phyloP scores from a whole-genome alignment of 2,888 invertebrate species.

The Platycnemis pennipes region DNA sequence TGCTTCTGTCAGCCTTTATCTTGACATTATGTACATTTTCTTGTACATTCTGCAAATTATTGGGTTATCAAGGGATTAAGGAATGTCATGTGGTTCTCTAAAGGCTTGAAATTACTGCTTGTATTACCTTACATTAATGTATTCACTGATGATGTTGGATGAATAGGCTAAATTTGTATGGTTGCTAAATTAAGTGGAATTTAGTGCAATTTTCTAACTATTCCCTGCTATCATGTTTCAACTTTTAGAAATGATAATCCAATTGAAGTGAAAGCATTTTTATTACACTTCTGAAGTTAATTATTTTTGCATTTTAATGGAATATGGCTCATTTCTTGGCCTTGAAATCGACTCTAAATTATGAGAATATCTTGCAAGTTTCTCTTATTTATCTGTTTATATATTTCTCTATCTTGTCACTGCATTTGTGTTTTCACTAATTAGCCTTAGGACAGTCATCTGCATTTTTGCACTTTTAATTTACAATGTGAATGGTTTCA shows the following conservation, averaged over 20 bases:
- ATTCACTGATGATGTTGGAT: not conserved
- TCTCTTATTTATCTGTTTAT: not conserved
- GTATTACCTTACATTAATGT: not conserved
- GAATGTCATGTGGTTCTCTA: not conserved
- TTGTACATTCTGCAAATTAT: conserved; percentile 91
- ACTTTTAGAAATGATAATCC: not conserved
- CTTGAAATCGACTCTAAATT: not conserved
- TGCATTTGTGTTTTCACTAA: not conserved
- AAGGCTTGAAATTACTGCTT: conserved; percentile 8
- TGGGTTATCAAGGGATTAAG: conserved; percentile 76
- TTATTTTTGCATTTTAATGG: not conserved
- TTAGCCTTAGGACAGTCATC: not conserved
- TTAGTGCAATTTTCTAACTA: not conserved
- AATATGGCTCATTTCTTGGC: not conserved
- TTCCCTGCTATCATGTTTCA: not conserved
- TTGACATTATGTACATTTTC: conserved; percentile 95
- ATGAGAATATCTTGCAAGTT: not conserved
- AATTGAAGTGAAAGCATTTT: not conserved
- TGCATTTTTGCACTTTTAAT: not conserved
- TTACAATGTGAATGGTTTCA: not conserved
- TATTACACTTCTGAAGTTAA: not conserved
- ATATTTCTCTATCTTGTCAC: not conserved
- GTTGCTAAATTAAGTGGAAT: not conserved
- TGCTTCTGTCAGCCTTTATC: conserved; percentile 93
- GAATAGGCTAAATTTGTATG: not conserved